Evolutionary conservation across 2,888 invertebrate species (phyloP).

Genomic region (Ferrisia virgata): DNA sequence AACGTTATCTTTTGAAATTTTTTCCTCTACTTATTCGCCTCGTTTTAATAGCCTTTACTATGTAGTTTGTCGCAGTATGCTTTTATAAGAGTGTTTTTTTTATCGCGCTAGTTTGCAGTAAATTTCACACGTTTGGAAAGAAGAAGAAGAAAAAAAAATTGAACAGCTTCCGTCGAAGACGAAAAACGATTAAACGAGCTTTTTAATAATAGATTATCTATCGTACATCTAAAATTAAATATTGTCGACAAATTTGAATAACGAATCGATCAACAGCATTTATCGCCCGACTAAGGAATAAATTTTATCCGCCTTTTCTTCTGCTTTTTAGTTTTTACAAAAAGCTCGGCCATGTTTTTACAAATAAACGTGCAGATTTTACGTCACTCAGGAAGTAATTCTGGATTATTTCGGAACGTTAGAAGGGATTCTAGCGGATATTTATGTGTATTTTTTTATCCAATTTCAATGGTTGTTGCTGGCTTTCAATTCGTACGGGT

Average conservation of each 20-base stretch:
- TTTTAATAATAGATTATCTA: background rate
- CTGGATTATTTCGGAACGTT: background rate
- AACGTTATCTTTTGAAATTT: background rate
- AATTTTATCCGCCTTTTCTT: background rate
- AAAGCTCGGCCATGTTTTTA: background rate
- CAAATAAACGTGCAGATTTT: background rate
- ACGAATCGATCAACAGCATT: background rate
- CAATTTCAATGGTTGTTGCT: background rate
- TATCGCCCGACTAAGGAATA: background rate
- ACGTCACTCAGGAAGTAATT: background rate
- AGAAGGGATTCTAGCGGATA: background rate
- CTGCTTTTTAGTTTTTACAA: background rate
- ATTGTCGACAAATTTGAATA: slow-evolving; percentile 6
- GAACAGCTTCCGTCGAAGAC: background rate
- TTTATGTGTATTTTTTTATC: background rate
- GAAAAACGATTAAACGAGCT: background rate
- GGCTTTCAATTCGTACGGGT: too few relatives aligned
- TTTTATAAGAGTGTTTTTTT: background rate
- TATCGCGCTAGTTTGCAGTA: background rate
- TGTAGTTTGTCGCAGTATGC: background rate
- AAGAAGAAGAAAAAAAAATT: background rate
- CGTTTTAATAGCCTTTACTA: slow-evolving; percentile 12
- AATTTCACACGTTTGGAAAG: background rate
- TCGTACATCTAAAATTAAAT: background rate
- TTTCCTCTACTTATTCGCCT: background rate